Conservation (phyloP, 2,113 vertebrate genomes). For the Oncorhynchus tshawytscha region DNA sequence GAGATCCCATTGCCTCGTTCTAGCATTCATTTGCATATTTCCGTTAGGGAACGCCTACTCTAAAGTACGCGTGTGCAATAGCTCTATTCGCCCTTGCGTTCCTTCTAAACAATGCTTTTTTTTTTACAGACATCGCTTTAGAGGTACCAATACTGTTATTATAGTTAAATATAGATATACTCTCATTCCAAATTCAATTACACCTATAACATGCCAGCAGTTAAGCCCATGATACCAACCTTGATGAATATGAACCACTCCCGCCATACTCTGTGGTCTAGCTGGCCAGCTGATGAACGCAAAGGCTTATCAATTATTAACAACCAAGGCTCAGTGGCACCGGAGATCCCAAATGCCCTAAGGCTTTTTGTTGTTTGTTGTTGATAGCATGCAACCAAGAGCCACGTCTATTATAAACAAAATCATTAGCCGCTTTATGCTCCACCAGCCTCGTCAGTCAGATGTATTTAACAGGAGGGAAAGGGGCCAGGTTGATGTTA, state of each 20-base stretch:
- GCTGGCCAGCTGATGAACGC: constrained; percentile 9
- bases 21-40: no score
- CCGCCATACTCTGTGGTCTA: background rate
- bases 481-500: constrained; percentile 12
- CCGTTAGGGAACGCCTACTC: no score
- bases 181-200: background rate
- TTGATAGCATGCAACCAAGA: constrained; percentile 16
- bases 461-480: constrained; percentile 13
- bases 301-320: constrained; percentile 23
- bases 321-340: background rate
- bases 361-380: constrained; percentile 1
- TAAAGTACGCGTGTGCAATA: no score
- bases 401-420: constrained; percentile 25
- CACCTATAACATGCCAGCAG: background rate
- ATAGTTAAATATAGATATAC: background rate
- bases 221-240: background rate
- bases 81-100: no score
- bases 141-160: background rate
- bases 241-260: constrained; percentile 9
- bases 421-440: constrained; percentile 27
- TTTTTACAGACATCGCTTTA: background rate
- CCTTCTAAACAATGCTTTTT: background rate
- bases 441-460: constrained; percentile 17
- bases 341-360: constrained; percentile 8
- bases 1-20: no score